These are phyloP conservation scores for Fukomys damarensis DNA, from an alignment of 2,113 vertebrate species.

Conservation along the genomic window DNA sequence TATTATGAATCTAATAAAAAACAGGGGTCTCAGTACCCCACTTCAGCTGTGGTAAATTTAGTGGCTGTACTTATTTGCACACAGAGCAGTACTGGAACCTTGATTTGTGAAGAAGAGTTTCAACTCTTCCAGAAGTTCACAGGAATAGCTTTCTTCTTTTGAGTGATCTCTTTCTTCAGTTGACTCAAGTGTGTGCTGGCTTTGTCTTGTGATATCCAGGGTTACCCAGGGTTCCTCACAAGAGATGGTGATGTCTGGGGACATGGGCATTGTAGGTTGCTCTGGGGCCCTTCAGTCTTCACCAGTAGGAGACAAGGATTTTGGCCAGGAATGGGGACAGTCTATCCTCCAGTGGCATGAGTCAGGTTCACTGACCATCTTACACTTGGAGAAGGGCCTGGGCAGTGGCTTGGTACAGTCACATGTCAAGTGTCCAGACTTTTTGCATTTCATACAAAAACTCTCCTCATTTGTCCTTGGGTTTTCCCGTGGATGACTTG, in stretches of 20 bases:
- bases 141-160: neutral
- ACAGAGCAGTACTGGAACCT: neutral
- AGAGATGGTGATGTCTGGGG: neutral
- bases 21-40: neutral
- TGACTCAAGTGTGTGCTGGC: neutral
- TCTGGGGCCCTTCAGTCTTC: neutral
- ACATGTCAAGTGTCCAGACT: neutral
- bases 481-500: neutral
- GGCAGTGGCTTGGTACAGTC: no score
- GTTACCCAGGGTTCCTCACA: neutral
- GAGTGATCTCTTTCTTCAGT: neutral
- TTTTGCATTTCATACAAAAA: neutral
- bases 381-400: neutral
- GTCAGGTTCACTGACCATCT: neutral
- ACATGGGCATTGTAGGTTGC: neutral
- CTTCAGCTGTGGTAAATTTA: neutral
- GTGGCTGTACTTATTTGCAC: neutral
- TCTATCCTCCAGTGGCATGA: neutral
- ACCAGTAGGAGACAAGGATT: neutral
- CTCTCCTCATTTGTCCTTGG: neutral
- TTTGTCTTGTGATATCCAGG: neutral
- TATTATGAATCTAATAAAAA: neutral
- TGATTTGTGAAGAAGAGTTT: neutral
- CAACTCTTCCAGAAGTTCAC: neutral
- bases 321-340: neutral